Conservation (phyloP, 2,888 invertebrate genomes). For the Orchesella flavescens region DNA sequence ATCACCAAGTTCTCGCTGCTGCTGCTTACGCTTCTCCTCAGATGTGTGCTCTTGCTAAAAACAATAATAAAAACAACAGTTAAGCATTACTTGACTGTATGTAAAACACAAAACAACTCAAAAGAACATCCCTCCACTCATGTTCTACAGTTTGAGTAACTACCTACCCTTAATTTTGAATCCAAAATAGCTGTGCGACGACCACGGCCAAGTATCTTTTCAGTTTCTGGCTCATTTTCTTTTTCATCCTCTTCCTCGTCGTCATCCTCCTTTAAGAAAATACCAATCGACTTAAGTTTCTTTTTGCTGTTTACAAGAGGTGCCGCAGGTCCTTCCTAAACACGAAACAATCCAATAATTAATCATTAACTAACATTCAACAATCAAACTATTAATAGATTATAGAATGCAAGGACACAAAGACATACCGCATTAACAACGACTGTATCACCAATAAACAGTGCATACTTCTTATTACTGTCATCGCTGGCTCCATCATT, state of each 20-base stretch:
- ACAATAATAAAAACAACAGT: constrained; percentile 16
- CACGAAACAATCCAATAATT: constrained; percentile 12
- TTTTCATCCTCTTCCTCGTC: constrained; percentile 88
- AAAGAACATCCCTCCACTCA: background rate
- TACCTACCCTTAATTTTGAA: constrained; percentile 87
- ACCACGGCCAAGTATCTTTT: constrained; percentile 82
- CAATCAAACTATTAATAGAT: too few relatives aligned
- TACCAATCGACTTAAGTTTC: constrained; percentile 94
- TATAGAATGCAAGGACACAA: too few relatives aligned
- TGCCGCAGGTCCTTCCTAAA: constrained; percentile 83
- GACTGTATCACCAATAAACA: constrained; percentile 98
- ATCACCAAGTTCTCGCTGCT: constrained; percentile 94
- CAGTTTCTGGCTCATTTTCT: constrained; percentile 76
- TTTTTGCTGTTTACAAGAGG: constrained; percentile 94
- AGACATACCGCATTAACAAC: constrained; percentile 85
- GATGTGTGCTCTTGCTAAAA: constrained; percentile 89
- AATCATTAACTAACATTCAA: background rate
- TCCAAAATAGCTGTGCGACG: constrained; percentile 93
- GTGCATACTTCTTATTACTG: constrained; percentile 90
- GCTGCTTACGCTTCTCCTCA: constrained; percentile 96
- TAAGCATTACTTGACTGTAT: background rate
- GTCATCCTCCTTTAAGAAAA: constrained; percentile 92
- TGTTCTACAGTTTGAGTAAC: constrained; percentile 73
- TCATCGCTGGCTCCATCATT: constrained; percentile 89
- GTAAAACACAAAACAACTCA: background rate